phyloP scores from a whole-genome alignment of 2,888 invertebrate genomes.

The Heliconius hortense region DNA sequence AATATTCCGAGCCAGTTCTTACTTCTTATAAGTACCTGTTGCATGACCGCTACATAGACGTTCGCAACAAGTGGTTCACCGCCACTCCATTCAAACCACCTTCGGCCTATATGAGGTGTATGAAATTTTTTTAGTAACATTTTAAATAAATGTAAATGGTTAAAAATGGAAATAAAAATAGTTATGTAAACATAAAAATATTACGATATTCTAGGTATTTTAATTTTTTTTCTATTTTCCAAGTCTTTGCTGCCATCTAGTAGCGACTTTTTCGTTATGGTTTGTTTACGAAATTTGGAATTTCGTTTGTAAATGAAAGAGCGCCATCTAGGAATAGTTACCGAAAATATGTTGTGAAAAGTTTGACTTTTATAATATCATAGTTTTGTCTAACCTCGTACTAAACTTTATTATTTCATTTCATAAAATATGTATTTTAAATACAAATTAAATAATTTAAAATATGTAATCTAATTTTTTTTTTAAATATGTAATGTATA shows the following conservation, averaged over 20 bases:
- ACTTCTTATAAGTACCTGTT: slow-evolving; percentile 35
- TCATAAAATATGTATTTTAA: too few relatives aligned
- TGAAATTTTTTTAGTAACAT: background rate
- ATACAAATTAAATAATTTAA: too few relatives aligned
- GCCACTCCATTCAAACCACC: background rate
- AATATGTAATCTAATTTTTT: fast-evolving
- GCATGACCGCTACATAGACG: slow-evolving; percentile 24
- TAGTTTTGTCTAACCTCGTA: background rate
- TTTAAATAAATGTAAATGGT: background rate
- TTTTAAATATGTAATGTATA: too few relatives aligned
- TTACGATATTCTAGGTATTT: background rate
- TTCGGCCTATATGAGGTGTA: background rate
- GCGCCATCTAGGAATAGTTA: slow-evolving; percentile 20
- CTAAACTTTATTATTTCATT: background rate
- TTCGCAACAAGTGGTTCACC: slow-evolving; percentile 39
- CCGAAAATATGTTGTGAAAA: background rate
- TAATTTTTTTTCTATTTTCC: background rate
- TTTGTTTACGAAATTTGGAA: background rate
- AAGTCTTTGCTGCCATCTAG: slow-evolving; percentile 17
- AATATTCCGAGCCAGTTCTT: slow-evolving; percentile 17
- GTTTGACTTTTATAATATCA: background rate
- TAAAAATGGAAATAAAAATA: background rate
- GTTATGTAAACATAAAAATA: background rate
- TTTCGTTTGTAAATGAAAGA: background rate
- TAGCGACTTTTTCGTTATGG: background rate